These are phyloP conservation scores for Chionis minor DNA, from an alignment of 2,113 vertebrate species.

Conservation along the genomic window DNA sequence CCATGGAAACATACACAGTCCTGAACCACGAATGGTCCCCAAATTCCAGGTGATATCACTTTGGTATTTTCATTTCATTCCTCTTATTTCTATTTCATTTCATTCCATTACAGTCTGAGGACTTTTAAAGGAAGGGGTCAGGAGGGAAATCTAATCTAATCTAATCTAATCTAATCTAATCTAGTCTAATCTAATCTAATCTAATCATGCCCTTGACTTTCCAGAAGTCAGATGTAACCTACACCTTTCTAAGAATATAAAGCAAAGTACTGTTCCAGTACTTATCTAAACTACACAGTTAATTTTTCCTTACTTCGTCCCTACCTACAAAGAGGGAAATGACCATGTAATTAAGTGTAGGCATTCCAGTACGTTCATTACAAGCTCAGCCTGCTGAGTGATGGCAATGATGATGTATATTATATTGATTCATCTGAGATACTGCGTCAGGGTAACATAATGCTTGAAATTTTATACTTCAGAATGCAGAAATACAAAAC, in stretches of 20 bases:
- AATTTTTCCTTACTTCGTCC: neutral
- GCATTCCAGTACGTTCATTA: neutral
- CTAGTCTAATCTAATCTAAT: conserved; percentile 61
- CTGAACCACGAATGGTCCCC: neutral
- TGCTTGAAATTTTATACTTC: neutral
- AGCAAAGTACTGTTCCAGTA: neutral
- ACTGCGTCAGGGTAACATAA: neutral
- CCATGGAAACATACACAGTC: neutral
- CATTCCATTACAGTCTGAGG: neutral
- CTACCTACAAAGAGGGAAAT: neutral
- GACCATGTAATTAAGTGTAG: fast-evolving
- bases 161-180: conserved; percentile 65
- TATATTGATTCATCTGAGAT: neutral
- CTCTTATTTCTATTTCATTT: neutral
- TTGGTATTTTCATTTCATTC: neutral
- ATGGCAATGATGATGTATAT: neutral
- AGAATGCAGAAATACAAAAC: conserved; percentile 38
- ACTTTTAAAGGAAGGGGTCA: neutral
- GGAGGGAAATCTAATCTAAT: conserved; percentile 54
- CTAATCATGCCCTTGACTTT: conserved; percentile 42
- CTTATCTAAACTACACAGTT: neutral
- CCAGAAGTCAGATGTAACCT: conserved; percentile 4
- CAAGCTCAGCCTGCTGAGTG: neutral
- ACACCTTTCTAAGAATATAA: conserved; percentile 28
- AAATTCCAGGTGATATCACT: neutral